Base-by-base conservation (phyloP, 2,113 vertebrate species). In the Sapayoa aenigma region DNA sequence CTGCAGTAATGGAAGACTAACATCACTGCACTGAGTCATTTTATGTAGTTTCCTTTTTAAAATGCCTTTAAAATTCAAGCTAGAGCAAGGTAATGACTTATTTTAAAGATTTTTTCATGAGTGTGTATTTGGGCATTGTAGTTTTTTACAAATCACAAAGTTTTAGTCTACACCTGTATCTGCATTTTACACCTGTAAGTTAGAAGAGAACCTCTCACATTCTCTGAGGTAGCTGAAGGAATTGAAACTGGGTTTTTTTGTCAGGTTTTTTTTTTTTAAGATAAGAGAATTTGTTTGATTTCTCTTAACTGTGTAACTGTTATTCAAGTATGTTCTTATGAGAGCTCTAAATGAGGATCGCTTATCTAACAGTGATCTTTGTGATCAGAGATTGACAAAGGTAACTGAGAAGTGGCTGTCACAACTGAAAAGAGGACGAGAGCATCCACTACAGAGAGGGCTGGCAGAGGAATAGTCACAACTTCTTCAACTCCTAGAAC, bases 101-200 rank as follows among this genome's bases (percentile, higher is more conserved):
- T 73, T 96, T 94, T 93, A 87, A 84, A 81, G 60, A 46, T 89
- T 71, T 95, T 67, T 84, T 21, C 74, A 50, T 76, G 42, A 67
- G 12, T 55, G 49, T 81, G 35, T 44, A 93, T 91, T 96, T 76
- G 44, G 53, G 56, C 66, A 89, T 42, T 94, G 68, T 15, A 56
- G 21, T 66, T 85, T 84, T 91, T 83, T 33, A 53, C 15, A 49
- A 91, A 44, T 35, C 25, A 19, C 15, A 41, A 96, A 76, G 49
- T 24, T 28, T 35, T 89, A 30, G 41, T 83, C 19, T 84, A 44
- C 14, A 44, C 5, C 12, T 50, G 16, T 50, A 87, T 74, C 25
- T 85, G 39, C 59, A 59, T 67, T 96, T 96, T 92, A 84, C 67
- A 60, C 79, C 50, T 62, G 44, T 63, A 65, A 50, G 3, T 83